Evolutionary conservation across 1,140 invertebrate species (phyloP).

Genomic region (Drosophila kohkoa): DNA sequence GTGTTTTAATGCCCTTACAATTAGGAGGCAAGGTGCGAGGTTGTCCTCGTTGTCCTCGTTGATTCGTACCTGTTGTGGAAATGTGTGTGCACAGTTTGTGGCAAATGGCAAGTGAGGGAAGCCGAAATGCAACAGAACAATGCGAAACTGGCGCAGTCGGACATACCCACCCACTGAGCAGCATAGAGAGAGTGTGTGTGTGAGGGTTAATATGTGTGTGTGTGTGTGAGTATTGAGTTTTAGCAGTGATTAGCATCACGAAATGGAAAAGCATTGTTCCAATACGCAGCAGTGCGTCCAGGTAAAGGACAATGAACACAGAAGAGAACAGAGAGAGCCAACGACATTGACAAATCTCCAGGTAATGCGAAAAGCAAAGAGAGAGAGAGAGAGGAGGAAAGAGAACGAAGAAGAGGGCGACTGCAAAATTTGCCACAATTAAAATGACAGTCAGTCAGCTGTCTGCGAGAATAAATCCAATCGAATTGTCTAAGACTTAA

Average conservation of each 20-base stretch:
- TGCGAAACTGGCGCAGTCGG: constrained; percentile 63
- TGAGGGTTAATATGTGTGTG: constrained; percentile 63
- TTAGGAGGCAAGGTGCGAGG: constrained; percentile 59
- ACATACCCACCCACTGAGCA: constrained; percentile 63
- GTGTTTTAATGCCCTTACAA: constrained; percentile 24
- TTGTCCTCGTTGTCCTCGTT: background rate
- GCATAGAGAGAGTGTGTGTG: constrained; percentile 1
- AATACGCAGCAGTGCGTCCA: constrained; percentile 66
- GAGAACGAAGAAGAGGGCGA: background rate
- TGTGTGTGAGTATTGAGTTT: constrained; percentile 56
- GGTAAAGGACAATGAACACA: constrained; percentile 43
- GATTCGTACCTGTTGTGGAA: constrained; percentile 60
- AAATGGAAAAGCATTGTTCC: constrained; percentile 76
- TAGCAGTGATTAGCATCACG: constrained; percentile 80
- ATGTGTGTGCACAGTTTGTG: constrained; percentile 20
- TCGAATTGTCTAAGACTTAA: constrained; percentile 13
- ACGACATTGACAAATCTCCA: constrained; percentile 77
- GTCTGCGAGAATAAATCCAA: background rate
- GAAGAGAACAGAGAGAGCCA: background rate
- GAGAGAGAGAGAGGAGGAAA: constrained; percentile 10
- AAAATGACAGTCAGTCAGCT: constrained; percentile 17
- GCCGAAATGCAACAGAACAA: background rate
- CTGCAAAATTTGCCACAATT: constrained; percentile 57
- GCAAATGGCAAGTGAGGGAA: constrained; percentile 34
- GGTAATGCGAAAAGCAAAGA: constrained; percentile 50